A percentile compares a stretch with the other conserved stretches of the same genome.
These are phyloP conservation scores for Lycophotia porphyrea DNA, from an alignment of 2,888 invertebrate species.

Conservation along the genomic window DNA sequence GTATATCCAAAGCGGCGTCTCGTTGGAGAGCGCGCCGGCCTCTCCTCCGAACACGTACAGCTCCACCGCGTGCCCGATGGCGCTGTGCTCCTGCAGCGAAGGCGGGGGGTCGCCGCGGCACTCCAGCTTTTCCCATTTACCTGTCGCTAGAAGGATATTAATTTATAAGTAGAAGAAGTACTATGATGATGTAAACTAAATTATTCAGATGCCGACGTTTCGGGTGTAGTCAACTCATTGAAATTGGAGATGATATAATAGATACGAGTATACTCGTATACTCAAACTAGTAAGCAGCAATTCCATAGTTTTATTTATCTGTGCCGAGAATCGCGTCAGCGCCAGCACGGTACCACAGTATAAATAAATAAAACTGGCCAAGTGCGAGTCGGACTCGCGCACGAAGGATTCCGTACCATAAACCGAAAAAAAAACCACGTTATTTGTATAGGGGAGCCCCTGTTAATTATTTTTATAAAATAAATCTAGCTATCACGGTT, in stretches of 20 bases:
- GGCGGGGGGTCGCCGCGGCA: constrained; percentile 93
- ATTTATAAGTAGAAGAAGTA: neutral
- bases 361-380: too few species aligned
- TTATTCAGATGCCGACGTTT: neutral
- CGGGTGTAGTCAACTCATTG: neutral
- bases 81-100: constrained; percentile 95
- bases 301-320: neutral
- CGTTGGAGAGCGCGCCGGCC: constrained; percentile 94
- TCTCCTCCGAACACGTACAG: constrained; percentile 97
- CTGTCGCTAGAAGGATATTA: constrained; percentile 89
- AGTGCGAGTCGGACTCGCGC: too few species aligned
- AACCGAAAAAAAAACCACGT: too few species aligned
- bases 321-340: neutral
- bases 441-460: too few species aligned
- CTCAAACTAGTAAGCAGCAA: neutral
- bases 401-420: too few species aligned
- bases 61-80: constrained; percentile 93
- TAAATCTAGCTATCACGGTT: too few species aligned
- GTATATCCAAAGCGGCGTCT: constrained; percentile 96
- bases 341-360: neutral
- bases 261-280: too few species aligned
- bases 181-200: neutral
- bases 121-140: constrained; percentile 94
- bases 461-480: too few species aligned
- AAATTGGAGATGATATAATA: neutral